Percentiles rank a stretch among this genome's conserved stretches.
These are phyloP conservation scores for Atta texana DNA, from an alignment of 1,140 invertebrate genomes.

Conservation along the genomic window DNA sequence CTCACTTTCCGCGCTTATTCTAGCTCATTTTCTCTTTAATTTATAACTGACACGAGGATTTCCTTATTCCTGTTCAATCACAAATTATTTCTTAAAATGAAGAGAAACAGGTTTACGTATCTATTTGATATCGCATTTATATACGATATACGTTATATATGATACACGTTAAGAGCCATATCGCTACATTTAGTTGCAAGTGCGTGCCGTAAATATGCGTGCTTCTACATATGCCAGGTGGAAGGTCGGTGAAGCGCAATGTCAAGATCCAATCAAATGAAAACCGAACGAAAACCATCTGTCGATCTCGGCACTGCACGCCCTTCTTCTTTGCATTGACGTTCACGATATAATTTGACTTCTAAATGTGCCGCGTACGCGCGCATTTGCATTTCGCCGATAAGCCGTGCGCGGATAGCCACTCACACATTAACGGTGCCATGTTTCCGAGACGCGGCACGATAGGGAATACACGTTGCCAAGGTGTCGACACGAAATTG, in stretches of 20 bases:
- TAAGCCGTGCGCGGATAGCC: conserved; percentile 40
- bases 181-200: neutral
- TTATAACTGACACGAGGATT: neutral
- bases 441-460: conserved; percentile 2
- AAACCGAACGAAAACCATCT: conserved; percentile 56
- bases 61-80: neutral
- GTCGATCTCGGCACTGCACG: conserved; percentile 43
- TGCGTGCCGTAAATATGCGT: neutral
- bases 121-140: neutral
- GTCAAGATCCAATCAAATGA: conserved; percentile 41
- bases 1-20: neutral
- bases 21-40: neutral
- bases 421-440: conserved; percentile 56
- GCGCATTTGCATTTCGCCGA: conserved; percentile 66
- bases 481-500: conserved; percentile 63
- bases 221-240: conserved; percentile 20
- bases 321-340: conserved; percentile 50
- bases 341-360: conserved; percentile 68
- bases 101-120: conserved; percentile 11
- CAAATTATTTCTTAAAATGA: neutral
- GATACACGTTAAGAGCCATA: neutral
- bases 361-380: conserved; percentile 41
- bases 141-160: neutral
- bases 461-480: conserved; percentile 54
- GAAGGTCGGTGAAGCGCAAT: conserved; percentile 8